Evolutionary conservation across 2,888 invertebrate genomes (phyloP), one percentile per base, ranked within the genome.

Genomic region (Adela reaumurella): DNA sequence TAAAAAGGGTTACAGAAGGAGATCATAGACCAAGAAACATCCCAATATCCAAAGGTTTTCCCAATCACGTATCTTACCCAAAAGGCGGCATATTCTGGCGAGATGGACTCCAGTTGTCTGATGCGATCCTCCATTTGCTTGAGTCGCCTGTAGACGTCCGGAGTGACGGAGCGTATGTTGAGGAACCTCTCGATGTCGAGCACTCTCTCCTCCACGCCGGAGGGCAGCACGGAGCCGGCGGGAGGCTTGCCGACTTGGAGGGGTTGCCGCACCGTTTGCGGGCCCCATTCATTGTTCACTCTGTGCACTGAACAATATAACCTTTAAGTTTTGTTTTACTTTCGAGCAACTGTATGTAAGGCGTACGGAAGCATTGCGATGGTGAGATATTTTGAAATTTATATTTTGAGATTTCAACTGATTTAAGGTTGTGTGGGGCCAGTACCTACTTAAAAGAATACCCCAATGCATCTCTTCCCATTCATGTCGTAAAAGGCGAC

Each of bases 61-160:
- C n/a, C n/a, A n/a, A n/a, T n/a, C n/a, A n/a, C n/a, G n/a, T n/a
- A n/a, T n/a, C 74, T 65, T 69, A 84, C 85, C 78, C 83, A 81
- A 67, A 88, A 87, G 56, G 86, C 81, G 19, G 84, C 82, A 61
- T 93, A 93, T 66, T 93, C 93, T 0, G 92, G 92, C 41, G 92
- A 92, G 48, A 89, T 65, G 0, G 90, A 82, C 66, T 93, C 89
- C 50, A 93, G 67, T 52, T 83, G 74, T 6, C 90, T 72, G 46
- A 94, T 81, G 54, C 86, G 81, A 58, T 92, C 84, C 66, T 94
- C 93, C 58, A 92, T 79, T 1, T 70, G 71, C 65, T 90, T 90
- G 4, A 93, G 67, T 24, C 92, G 74, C 50, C 72, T 69, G 60
- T 87, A 89, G 28, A 92, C 71, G 62, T 87, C 85, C 50, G 74